Conservation (phyloP, 2,888 invertebrate species). For the Callyntrura guangdongensis region DNA sequence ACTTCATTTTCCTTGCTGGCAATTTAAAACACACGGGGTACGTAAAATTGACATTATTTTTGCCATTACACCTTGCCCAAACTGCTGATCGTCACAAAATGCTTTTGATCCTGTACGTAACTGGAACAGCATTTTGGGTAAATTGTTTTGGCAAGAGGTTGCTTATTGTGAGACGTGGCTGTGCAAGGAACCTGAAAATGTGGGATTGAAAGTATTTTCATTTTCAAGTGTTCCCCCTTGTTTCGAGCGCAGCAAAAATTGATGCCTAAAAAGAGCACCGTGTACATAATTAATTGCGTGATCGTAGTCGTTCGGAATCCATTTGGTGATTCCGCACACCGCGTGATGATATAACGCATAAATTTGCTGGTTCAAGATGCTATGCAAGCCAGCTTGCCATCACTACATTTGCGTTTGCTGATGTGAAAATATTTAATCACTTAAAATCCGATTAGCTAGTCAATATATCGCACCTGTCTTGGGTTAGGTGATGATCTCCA, state of each 20-base stretch:
- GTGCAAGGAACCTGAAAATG: neutral
- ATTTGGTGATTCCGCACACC: neutral
- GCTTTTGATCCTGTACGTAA: conserved; percentile 16
- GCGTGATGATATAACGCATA: neutral
- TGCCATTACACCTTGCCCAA: conserved; percentile 21
- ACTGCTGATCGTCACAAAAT: neutral
- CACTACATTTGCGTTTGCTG: neutral
- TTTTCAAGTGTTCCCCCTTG: neutral
- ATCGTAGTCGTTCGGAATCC: neutral
- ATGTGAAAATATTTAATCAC: conserved; percentile 15
- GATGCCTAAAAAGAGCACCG: neutral
- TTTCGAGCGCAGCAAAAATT: neutral
- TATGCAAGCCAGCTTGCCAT: neutral
- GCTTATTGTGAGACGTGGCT: no score
- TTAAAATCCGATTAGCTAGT: neutral
- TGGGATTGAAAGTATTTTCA: neutral
- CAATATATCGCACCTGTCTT: conserved; percentile 42
- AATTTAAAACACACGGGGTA: conserved; percentile 39
- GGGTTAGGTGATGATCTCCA: no score
- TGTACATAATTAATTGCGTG: neutral
- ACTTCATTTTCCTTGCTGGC: neutral
- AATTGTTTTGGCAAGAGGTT: neutral
- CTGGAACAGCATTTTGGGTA: neutral
- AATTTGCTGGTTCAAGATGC: neutral
- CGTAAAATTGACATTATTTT: conserved; percentile 18